These are phyloP conservation scores for Anoura caudifer DNA, from an alignment of 2,113 vertebrate genomes.

Conservation along the genomic window DNA sequence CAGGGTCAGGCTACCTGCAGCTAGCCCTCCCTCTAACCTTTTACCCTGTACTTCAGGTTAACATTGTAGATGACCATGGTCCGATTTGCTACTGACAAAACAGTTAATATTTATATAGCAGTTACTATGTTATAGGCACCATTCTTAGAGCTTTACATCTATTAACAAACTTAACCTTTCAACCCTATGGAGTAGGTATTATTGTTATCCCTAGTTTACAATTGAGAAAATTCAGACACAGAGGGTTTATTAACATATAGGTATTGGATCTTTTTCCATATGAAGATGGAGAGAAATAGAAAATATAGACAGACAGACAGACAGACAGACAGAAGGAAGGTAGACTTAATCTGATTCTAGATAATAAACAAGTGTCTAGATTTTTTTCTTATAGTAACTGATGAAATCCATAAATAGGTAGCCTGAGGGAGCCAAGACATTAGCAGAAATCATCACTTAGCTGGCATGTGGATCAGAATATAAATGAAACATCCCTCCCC, in stretches of 20 bases:
- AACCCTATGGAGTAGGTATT: neutral
- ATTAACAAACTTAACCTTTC: neutral
- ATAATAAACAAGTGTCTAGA: neutral
- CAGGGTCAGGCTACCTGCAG: neutral
- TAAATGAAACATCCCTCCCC: neutral
- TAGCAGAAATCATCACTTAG: neutral
- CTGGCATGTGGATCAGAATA: slow-evolving; percentile 11
- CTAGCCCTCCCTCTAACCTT: neutral
- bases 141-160: neutral
- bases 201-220: neutral
- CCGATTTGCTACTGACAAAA: neutral
- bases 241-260: neutral
- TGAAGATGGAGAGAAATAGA: neutral
- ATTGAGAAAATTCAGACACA: neutral
- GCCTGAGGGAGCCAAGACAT: neutral
- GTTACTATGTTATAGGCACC: neutral
- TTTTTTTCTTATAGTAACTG: neutral
- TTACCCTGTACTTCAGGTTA: neutral
- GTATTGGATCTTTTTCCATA: neutral
- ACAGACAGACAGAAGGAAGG: neutral
- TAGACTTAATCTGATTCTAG: neutral
- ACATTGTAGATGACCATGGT: neutral
- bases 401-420: neutral
- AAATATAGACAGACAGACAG: neutral
- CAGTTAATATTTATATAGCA: neutral